These are phyloP conservation scores for Oostethus manadensis DNA, from an alignment of 2,113 vertebrate species.

Conservation along the genomic window DNA sequence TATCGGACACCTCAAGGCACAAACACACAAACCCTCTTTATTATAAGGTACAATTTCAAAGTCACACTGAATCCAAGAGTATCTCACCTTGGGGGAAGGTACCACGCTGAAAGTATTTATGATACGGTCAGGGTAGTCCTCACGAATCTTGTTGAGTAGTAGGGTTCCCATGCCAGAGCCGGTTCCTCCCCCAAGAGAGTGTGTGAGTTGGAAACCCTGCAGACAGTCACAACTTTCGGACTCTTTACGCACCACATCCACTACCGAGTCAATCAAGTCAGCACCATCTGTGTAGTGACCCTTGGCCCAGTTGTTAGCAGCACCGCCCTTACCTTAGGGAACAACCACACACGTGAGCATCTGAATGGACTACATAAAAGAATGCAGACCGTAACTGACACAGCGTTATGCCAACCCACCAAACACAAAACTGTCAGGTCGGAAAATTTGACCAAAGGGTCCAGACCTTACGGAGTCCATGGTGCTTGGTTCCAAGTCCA, in stretches of 20 bases:
- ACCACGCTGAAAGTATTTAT: slow-evolving; percentile 82
- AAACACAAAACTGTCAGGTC: slow-evolving; percentile 90
- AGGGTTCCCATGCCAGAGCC: too few relatives aligned
- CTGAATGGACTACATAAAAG: slow-evolving; percentile 12
- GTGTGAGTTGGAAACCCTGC: slow-evolving; percentile 91
- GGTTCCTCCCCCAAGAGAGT: slow-evolving; percentile 76
- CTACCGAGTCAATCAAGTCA: slow-evolving; percentile 85
- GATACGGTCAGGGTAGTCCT: slow-evolving; percentile 88
- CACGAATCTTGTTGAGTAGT: slow-evolving; percentile 86
- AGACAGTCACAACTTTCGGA: slow-evolving; percentile 85
- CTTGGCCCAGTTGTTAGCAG: slow-evolving; percentile 93
- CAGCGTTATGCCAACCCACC: slow-evolving; percentile 67
- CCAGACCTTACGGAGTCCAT: slow-evolving; percentile 91
- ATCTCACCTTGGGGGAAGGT: too few relatives aligned
- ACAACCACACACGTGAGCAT: slow-evolving; percentile 1
- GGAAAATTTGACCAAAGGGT: slow-evolving; percentile 88
- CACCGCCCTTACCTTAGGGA: slow-evolving; percentile 82
- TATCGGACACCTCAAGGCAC: slow-evolving; percentile 77
- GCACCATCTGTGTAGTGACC: slow-evolving; percentile 91
- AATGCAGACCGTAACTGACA: neutral
- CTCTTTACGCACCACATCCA: slow-evolving; percentile 70
- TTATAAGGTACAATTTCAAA: neutral
- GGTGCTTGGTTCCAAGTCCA: slow-evolving; percentile 47
- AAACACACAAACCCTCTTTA: slow-evolving; percentile 8
- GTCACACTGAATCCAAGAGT: slow-evolving; percentile 14